phyloP scores from a whole-genome alignment of 1,140 invertebrate species.

The Ylistrum balloti region DNA sequence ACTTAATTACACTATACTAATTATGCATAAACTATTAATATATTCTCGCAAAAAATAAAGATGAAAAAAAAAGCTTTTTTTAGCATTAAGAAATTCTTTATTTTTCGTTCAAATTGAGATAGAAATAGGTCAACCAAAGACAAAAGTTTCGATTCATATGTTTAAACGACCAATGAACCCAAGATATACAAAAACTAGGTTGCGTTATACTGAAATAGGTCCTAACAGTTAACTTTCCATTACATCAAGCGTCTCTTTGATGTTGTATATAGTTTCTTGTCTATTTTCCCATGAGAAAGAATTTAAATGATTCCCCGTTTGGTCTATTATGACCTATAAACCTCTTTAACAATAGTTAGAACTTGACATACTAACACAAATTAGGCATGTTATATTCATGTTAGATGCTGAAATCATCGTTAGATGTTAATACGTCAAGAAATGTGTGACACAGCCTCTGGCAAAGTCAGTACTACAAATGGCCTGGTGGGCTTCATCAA shows the following conservation, averaged over 20 bases:
- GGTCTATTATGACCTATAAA: background rate
- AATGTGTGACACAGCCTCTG: background rate
- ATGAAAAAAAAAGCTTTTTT: too few species aligned
- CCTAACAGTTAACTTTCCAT: too few species aligned
- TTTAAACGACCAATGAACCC: too few species aligned
- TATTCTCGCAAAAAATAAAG: too few species aligned
- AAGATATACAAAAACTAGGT: background rate
- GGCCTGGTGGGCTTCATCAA: background rate
- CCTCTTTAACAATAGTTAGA: background rate
- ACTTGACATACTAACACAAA: constrained; percentile 35
- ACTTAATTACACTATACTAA: too few species aligned
- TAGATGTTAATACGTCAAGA: background rate
- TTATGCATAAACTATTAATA: too few species aligned
- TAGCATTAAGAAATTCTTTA: too few species aligned
- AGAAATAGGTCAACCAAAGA: too few species aligned
- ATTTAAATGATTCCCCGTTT: background rate
- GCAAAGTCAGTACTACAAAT: too few species aligned
- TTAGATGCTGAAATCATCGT: too few species aligned
- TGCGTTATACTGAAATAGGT: background rate
- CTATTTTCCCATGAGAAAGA: constrained; percentile 38
- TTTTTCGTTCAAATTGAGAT: too few species aligned
- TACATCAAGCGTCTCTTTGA: background rate
- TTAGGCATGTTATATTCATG: background rate
- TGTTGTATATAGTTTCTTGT: background rate
- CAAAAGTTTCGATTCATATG: too few species aligned